Evolutionary conservation across 2,113 vertebrate species (phyloP), one percentile per base, ranked within the genome.

Genomic region (Noctilio leporinus): DNA sequence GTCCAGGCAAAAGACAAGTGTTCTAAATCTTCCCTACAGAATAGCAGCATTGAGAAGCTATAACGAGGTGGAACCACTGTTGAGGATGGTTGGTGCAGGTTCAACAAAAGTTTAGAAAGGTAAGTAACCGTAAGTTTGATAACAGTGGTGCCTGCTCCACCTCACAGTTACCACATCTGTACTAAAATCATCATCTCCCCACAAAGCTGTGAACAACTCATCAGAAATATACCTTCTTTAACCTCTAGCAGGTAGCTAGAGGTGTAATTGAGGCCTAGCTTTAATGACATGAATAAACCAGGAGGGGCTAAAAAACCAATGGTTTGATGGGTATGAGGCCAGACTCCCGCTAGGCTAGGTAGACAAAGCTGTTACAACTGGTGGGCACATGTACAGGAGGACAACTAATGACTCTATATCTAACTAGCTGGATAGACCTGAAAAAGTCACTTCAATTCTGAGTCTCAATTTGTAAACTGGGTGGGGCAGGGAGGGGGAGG

Each of bases 381-480:
- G 53, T 75, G 70, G n/a, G 49, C 11, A 26, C 11, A 24, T 33
- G 70, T 38, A 35, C 0, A 1, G 24, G 33, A 19, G 43, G 28
- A 6, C 0, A 2, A 83, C 40, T 40, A 16, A 55, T 2, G 5
- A 83, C 16, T 75, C 38, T 28, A 24, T 30, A 30, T 81, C 82
- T 53, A 38, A 47, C 64, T 10, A n/a, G 38, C 38, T 59, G 45
- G 19, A 75, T 0, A 69, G 55, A 70, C 35, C 80, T 78, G 67
- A 83, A 69, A 83, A 70, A 90, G 51, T 86, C 70, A 70, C 26
- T 81, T 57, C 72, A 57, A 24, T 73, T 91, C 93, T 70, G n/a
- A 43, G 26, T 57, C 86, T 94, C 75, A 64, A 73, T 89, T 28
- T 94, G 57, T 80, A 72, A 92, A 95, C 94, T 45, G 14, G n/a